Evolutionary conservation across 2,797 vertebrate species (phyloP).

Genomic region (Poecile montanus): DNA sequence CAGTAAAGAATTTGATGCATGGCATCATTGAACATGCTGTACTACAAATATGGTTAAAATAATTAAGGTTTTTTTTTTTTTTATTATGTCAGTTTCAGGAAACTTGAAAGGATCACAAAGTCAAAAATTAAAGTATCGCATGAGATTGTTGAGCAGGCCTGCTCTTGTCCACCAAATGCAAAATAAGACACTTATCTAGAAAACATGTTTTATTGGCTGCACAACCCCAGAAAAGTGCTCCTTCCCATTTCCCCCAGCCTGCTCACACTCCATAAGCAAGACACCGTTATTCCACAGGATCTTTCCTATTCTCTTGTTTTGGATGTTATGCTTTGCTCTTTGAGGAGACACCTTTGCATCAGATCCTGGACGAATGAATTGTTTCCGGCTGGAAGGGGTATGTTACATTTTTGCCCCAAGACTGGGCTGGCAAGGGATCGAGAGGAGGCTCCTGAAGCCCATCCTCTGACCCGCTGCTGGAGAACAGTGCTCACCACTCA

Average conservation of each 20-base stretch:
- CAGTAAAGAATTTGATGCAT: not conserved
- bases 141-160: not conserved
- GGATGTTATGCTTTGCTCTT: not conserved
- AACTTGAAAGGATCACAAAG: not conserved
- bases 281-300: not conserved
- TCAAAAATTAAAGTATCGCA: not conserved
- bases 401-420: not conserved
- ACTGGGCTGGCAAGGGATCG: not conserved
- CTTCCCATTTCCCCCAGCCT: not conserved
- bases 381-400: not conserved
- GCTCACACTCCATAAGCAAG: not conserved
- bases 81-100: not conserved
- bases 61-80: not conserved
- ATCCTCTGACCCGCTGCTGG: not conserved
- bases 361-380: not conserved
- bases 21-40: rapidly evolving
- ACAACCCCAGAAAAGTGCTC: not conserved
- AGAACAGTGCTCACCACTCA: not conserved
- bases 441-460: not conserved
- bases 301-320: not conserved
- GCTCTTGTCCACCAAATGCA: not conserved
- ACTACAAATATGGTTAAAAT: not conserved
- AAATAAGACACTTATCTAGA: not conserved
- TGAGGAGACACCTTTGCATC: not conserved
- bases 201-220: not conserved